Evolutionary conservation across 2,888 invertebrate species (phyloP), one percentile per base, ranked within the genome.

Genomic region (Ecdyonurus torrentis): DNA sequence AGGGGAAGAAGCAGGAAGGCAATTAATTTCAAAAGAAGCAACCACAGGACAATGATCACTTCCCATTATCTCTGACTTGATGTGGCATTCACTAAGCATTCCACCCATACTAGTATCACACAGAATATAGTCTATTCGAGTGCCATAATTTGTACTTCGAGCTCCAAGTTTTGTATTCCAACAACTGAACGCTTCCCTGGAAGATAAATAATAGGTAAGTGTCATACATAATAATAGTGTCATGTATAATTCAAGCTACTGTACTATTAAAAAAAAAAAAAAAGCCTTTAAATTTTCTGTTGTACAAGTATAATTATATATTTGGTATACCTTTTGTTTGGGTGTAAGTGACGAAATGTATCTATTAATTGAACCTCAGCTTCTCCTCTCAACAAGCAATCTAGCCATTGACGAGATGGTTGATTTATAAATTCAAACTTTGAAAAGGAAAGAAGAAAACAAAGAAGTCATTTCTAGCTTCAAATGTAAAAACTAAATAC

Each of bases 41-140:
- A 67, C 69, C 0, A 79, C 76, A 0, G 79, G 79, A 67, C 79
- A 79, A 65, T 79, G 79, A 68, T 79, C 79, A 37, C 78, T 78
- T 0, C 79, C 79, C 62, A 67, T 52, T 25, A 73, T 66, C 20
- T 73, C 70, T 23, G 69, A 63, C 19, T 70, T 60, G 37, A 73
- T 69, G 52, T 71, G 64, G 63, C 74, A 74, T 61, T 71, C 70
- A 2, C 60, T 63, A 19, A 73, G 61, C 59, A 69, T 66, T 19
- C 66, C 65, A 0, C 67, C 64, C 1, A 76, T 67, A 18, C 67
- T 66, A 23, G 64, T 64, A 66, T 76, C 73, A 2, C 71, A 69
- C 23, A 79, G 67, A 24, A 79, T 74, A 67, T 79, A 79, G 69
- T 79, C 79, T 25, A 79, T 73, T 37, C 79, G 69, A 5, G 75